Percentiles rank a stretch among this genome's conserved stretches.
Evolutionary conservation across 64 coral and sea anemone species (phyloP).

Genomic region (Actinia tenebrosa): DNA sequence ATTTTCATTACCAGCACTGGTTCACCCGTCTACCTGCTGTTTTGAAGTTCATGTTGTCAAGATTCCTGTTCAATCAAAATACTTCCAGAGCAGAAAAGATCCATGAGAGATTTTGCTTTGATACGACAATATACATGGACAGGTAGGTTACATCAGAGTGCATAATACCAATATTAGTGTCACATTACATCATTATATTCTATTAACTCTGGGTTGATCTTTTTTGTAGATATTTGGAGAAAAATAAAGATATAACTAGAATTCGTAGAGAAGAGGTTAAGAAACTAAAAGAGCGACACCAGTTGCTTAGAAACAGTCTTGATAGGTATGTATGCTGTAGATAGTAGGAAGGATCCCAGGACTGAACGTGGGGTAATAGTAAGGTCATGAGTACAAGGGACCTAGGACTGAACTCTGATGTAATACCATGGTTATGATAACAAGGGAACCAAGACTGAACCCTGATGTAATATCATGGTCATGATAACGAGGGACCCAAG

Average conservation of each 20-base stretch:
- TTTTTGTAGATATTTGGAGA: constrained; percentile 68
- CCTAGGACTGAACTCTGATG: neutral
- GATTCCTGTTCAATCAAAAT: constrained; percentile 83
- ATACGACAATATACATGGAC: constrained; percentile 83
- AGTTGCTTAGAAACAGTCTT: constrained; percentile 55
- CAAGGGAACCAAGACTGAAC: neutral
- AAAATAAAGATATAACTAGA: constrained; percentile 71
- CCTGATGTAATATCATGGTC: neutral
- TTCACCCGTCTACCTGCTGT: constrained; percentile 81
- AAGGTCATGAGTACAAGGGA: neutral
- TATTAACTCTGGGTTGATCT: too few relatives aligned
- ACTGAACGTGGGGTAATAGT: neutral
- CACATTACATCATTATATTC: too few relatives aligned
- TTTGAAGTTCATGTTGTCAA: constrained; percentile 81
- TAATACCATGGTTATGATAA: neutral
- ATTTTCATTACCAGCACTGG: constrained; percentile 59
- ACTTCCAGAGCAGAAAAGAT: constrained; percentile 85
- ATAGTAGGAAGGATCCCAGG: neutral
- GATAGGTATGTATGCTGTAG: constrained; percentile 46
- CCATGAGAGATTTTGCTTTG: constrained; percentile 81
- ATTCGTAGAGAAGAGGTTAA: constrained; percentile 75
- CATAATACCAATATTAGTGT: too few relatives aligned
- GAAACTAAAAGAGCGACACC: constrained; percentile 68
- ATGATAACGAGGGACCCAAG: neutral
- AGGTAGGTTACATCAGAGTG: constrained; percentile 27